Evolutionary conservation across 2,113 vertebrate species (phyloP), one percentile per base, ranked within the genome.

Genomic region (Pimephales promelas): DNA sequence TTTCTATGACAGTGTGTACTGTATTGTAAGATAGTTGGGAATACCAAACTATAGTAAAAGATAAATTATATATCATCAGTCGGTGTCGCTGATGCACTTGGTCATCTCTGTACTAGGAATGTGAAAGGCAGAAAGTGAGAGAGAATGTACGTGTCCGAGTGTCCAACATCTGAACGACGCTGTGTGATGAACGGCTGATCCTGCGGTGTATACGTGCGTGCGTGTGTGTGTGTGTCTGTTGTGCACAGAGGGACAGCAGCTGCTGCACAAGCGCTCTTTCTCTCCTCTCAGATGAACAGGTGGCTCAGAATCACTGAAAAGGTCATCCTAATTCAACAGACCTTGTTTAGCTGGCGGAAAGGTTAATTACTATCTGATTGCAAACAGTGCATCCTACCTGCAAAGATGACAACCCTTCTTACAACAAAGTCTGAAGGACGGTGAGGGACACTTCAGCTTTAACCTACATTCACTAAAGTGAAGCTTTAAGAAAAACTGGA

Each of bases 321-420:
- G 75, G 82, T 83, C 81, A 87, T 66, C 45, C 11, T 45, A 79
- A 70, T 66, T 47, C 70, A 61, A 20, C 16, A 24, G 36, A 87
- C 79, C 56, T 82, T 78, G 81, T 82, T 62, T 34, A 34, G 36
- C 72, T 57, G 26, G 61, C 54, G 22, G 45, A 82, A 87, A 89
- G 77, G 73, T 72, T 83, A 84, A 78, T 66, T 70, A 59, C 45
- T 22, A 36, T 64, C 77, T 34, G 24, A 73, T 78, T 85, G 52
- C 52, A 20, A 76, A 43, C 57, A 87, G 77, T 31, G 61, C 77
- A 83, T 28, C 47, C 70, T 81, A 74, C 36, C 24, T 13, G 79
- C 59, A 61, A 2, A 14, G 56, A 62, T 22, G 47, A 26, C 81
- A 68, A 22, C 52, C 49, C 61, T 40, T 70, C 22, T 70, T 56